Percentiles rank a stretch among this genome's conserved stretches.
Conservation (phyloP, 2,113 vertebrate genomes). For the Haliaeetus leucogaster region DNA sequence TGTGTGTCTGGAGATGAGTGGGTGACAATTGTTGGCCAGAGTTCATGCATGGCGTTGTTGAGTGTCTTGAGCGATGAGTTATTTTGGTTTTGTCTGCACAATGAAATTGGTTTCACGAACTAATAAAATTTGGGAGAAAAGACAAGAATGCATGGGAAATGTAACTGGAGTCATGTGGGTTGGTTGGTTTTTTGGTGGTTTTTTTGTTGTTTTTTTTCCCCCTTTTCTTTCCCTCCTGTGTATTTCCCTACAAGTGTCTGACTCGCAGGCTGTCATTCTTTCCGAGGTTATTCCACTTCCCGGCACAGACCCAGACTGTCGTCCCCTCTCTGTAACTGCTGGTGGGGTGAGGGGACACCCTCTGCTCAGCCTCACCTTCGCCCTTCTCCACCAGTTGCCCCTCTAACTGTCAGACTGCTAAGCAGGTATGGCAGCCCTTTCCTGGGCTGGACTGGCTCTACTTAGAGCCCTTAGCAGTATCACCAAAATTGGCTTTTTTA, state of each 20-base stretch:
- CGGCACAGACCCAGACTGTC: rapidly evolving
- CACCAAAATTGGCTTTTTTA: background rate
- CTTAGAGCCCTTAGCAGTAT: background rate
- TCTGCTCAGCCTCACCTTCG: background rate
- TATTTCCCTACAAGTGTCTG: background rate
- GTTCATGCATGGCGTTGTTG: background rate
- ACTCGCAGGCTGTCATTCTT: background rate
- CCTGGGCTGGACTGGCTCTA: background rate
- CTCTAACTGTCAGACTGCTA: background rate
- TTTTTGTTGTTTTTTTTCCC: too few species aligned
- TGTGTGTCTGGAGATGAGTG: background rate
- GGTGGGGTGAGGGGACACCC: background rate
- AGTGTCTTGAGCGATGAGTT: background rate
- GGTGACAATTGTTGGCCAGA: rapidly evolving
- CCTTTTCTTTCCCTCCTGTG: background rate
- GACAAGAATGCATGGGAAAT: background rate
- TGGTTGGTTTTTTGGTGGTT: too few species aligned
- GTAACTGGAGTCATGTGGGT: background rate
- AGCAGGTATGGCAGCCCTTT: background rate
- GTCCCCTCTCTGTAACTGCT: background rate
- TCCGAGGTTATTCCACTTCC: background rate
- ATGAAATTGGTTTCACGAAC: background rate
- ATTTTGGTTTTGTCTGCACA: background rate
- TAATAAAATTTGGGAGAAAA: background rate
- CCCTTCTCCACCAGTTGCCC: background rate